Evolutionary conservation across 2,113 vertebrate genomes (phyloP).

Genomic region (Ploceus nigricollis): DNA sequence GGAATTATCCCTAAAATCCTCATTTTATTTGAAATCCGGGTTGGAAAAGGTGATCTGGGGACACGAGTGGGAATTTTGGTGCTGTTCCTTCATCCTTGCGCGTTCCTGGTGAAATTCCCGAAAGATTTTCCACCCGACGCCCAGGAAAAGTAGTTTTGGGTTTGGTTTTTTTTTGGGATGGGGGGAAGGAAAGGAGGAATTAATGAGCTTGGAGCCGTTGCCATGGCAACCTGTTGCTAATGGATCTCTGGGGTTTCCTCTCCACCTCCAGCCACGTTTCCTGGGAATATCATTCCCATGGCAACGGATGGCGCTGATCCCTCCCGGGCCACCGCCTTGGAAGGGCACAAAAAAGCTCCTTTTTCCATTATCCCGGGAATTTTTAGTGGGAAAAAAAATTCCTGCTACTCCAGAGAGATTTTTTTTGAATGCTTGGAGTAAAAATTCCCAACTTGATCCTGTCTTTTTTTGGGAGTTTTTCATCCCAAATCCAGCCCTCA

Average conservation of each 20-base stretch:
- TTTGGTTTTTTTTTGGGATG: neutral
- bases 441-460: neutral
- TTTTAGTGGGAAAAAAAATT: neutral
- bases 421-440: neutral
- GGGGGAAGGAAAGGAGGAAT: neutral
- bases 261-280: constrained; percentile 72
- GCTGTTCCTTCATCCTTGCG: fast-evolving
- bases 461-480: neutral
- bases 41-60: neutral
- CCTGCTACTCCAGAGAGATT: neutral
- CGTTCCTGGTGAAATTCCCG: neutral
- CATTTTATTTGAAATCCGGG: fast-evolving
- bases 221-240: constrained; percentile 87
- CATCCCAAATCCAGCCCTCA: neutral
- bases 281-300: constrained; percentile 74
- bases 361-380: neutral
- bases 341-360: constrained; percentile 18
- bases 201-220: constrained; percentile 83
- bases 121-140: constrained; percentile 53
- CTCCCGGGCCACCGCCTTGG: constrained; percentile 10
- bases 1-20: neutral
- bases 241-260: constrained; percentile 92
- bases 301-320: constrained; percentile 76
- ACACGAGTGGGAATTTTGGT: fast-evolving
- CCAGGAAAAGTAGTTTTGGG: neutral